Evolutionary conservation across 2,888 invertebrate genomes (phyloP).

Genomic region (Eupithecia vulgata): DNA sequence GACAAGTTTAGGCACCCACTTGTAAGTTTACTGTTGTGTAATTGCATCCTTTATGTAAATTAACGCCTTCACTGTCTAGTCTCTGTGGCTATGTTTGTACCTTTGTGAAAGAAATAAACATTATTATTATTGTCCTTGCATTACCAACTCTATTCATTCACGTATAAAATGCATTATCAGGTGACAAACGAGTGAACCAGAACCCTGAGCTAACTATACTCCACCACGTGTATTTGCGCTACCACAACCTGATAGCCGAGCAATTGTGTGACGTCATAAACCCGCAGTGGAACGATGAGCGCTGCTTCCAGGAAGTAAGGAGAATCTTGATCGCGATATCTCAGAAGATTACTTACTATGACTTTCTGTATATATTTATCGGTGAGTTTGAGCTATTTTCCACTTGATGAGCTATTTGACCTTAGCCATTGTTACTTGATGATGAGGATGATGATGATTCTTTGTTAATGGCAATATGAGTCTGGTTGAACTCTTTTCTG

Average conservation of each 20-base stretch:
- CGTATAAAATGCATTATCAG: constrained; percentile 57
- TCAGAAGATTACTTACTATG: constrained; percentile 72
- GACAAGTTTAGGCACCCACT: neutral
- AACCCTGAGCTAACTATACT: constrained; percentile 85
- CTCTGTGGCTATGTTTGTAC: too few species aligned
- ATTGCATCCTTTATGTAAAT: too few species aligned
- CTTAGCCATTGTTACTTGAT: neutral
- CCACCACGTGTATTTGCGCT: constrained; percentile 65
- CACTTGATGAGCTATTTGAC: neutral
- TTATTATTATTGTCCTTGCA: too few species aligned
- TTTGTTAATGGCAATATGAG: too few species aligned
- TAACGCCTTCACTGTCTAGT: too few species aligned
- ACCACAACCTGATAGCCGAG: constrained; percentile 36
- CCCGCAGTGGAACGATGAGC: constrained; percentile 73
- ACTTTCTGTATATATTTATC: constrained; percentile 60
- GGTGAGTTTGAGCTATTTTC: constrained; percentile 25
- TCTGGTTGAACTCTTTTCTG: too few species aligned
- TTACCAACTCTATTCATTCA: neutral
- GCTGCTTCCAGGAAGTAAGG: constrained; percentile 68
- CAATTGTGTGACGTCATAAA: constrained; percentile 55
- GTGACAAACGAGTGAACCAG: constrained; percentile 85
- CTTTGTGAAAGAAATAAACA: too few species aligned
- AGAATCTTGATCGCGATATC: constrained; percentile 66
- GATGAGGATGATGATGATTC: too few species aligned
- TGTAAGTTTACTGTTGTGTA: neutral